Conservation (phyloP, 2,113 vertebrate species). For the Stigmatopora argus region DNA sequence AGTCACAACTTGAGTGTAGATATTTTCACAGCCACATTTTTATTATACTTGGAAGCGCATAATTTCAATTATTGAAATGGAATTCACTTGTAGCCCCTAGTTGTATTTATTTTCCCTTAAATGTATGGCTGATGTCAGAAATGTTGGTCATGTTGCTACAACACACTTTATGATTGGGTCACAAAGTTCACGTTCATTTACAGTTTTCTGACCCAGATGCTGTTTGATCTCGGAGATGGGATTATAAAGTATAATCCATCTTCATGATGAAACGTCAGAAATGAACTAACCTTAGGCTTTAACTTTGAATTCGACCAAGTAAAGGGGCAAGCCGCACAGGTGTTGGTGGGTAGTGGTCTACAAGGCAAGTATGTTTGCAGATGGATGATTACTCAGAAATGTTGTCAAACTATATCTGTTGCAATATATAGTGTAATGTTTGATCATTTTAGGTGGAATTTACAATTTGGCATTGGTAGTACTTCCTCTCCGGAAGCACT, state of each 20-base stretch:
- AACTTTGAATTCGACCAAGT: slow-evolving; percentile 16
- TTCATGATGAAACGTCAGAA: slow-evolving; percentile 41
- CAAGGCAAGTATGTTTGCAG: slow-evolving; percentile 37
- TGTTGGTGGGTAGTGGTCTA: slow-evolving; percentile 36
- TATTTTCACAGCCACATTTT: background rate
- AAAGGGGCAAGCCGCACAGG: slow-evolving; percentile 13
- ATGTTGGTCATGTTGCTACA: slow-evolving; percentile 25
- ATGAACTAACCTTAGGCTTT: slow-evolving; percentile 23
- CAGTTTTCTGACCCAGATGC: slow-evolving; percentile 53
- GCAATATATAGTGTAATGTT: slow-evolving; percentile 1
- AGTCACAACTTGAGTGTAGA: background rate
- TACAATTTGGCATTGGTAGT: background rate
- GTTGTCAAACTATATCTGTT: slow-evolving; percentile 21
- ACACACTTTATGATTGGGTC: slow-evolving; percentile 14
- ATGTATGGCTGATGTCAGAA: slow-evolving; percentile 19
- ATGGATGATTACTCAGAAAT: slow-evolving; percentile 18
- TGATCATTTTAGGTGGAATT: background rate
- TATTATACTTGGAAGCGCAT: background rate
- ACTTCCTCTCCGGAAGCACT: background rate
- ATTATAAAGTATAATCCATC: slow-evolving; percentile 39
- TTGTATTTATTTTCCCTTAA: slow-evolving; percentile 33
- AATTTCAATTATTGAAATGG: background rate
- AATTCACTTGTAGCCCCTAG: background rate
- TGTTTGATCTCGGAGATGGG: slow-evolving; percentile 28
- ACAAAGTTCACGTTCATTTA: slow-evolving; percentile 28